A percentile compares a stretch with the other conserved stretches of the same genome.
phyloP scores from a whole-genome alignment of 2,113 vertebrate genomes.

The Otocyon megalotis region DNA sequence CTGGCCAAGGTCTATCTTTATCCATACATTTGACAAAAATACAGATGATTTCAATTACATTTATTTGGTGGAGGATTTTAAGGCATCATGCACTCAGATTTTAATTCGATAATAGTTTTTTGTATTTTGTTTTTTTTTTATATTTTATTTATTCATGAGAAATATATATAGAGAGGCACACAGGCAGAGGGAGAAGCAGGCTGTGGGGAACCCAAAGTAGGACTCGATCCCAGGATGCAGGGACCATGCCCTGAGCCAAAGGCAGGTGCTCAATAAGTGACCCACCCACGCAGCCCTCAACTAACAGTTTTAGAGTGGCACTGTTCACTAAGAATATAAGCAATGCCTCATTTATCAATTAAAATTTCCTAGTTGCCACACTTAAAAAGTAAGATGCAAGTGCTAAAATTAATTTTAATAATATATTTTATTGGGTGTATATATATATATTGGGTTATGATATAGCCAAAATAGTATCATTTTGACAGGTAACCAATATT shows the following conservation, averaged over 20 bases:
- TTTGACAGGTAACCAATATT: conserved; percentile 1
- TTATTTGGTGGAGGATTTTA: background rate
- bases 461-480: background rate
- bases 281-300: background rate
- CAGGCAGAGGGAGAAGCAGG: too few relatives aligned
- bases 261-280: too few relatives aligned
- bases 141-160: too few relatives aligned
- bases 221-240: too few relatives aligned
- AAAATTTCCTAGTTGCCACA: background rate
- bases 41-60: background rate
- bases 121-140: too few relatives aligned
- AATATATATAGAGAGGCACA: too few relatives aligned
- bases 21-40: background rate
- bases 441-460: background rate
- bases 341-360: background rate
- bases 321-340: background rate
- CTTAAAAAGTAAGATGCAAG: conserved; percentile 19
- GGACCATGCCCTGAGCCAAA: too few relatives aligned
- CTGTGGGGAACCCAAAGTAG: too few relatives aligned
- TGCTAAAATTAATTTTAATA: conserved; percentile 18
- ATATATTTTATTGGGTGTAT: background rate
- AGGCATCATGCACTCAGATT: background rate
- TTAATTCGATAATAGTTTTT: background rate
- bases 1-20: background rate
- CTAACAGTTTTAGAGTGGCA: background rate